A percentile compares a stretch with the other conserved stretches of the same genome.
phyloP scores from a whole-genome alignment of 2,888 invertebrate genomes.

The Ophion ventricosus region DNA sequence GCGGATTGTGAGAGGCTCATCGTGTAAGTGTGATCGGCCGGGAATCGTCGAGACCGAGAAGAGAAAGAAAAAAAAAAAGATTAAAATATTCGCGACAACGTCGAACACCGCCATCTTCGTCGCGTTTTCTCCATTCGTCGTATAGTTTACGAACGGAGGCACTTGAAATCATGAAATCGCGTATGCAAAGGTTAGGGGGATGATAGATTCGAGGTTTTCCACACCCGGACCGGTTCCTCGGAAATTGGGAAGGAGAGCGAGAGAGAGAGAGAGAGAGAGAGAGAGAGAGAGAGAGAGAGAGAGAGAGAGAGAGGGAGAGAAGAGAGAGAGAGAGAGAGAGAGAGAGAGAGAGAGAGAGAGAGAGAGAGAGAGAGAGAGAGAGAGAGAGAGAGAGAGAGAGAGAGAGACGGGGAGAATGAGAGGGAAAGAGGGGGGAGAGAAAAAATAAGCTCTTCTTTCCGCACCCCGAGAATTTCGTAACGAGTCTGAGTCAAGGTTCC shows the following conservation, averaged over 20 bases:
- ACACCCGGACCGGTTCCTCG: not conserved
- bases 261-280: not conserved
- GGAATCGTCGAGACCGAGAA: slow-evolving; percentile 64
- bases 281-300: not conserved
- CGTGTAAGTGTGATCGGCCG: slow-evolving; percentile 90
- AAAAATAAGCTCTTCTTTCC: not conserved
- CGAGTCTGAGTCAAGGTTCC: slow-evolving; percentile 62
- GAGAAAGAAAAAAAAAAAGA: slow-evolving; percentile 48
- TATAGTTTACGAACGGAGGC: not conserved
- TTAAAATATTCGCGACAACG: slow-evolving; percentile 69
- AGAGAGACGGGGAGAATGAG: no score
- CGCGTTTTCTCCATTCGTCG: not conserved
- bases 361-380: not conserved
- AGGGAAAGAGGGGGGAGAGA: not conserved
- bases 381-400: not conserved
- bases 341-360: not conserved
- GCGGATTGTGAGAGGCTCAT: slow-evolving; percentile 98
- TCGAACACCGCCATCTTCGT: slow-evolving; percentile 65
- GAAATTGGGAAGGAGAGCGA: no score
- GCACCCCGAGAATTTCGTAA: slow-evolving; percentile 29
- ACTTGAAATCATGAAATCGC: not conserved
- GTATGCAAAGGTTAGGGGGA: not conserved
- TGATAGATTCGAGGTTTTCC: not conserved
- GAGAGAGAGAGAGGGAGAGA: not conserved
- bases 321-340: not conserved